Base-by-base conservation (phyloP, 2,797 vertebrate genomes). In the Danio aesculapii region DNA sequence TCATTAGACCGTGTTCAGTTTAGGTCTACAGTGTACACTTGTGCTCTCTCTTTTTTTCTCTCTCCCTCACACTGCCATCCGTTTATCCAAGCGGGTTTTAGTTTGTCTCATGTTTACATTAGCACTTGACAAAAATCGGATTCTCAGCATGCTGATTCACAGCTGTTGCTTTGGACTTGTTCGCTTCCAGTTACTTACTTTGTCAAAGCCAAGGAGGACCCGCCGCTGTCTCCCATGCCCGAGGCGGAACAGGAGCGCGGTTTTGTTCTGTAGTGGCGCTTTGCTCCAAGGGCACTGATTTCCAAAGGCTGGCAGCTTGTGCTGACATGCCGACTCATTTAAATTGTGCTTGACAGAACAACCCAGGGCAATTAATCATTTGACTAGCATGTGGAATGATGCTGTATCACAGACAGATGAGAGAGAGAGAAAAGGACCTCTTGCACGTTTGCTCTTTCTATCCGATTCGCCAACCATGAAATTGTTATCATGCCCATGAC, bases 291-390 rank as follows among this genome's bases (percentile, higher is more conserved):
- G 86, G 83, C 75, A 82, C 75, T 86, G 57, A 17, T 81, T 84
- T 86, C 82, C 80, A 83, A 79, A 85, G 81, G 55, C 59, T 79
- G 79, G 79, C 80, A 83, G 75, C 84, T 79, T 84, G 68, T 81
- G 46, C 63, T 69, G 75, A 84, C 83, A 80, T 64, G 81, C 66
- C 68, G 59, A 73, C 67, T 80, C 71, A 72, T 83, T 55, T 83
- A 16, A 79, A 58, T 81, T 66, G 73, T 79, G 78, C 85, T 84
- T 83, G 87, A 87, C 82, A 83, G 82, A 86, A 75, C 82, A 83
- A 84, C 84, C 74, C 58, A 67, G 75, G 72, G 81, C 78, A 76
- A 87, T 88, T 84, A 86, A 88, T 88, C 83, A 85, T 84, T 83
- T 81, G 68, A 73, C 77, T 84, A 81, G 75, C 85, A 81, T 64